Base-by-base conservation (phyloP, 2,888 invertebrate genomes). In the Dicyrtomina minuta region DNA sequence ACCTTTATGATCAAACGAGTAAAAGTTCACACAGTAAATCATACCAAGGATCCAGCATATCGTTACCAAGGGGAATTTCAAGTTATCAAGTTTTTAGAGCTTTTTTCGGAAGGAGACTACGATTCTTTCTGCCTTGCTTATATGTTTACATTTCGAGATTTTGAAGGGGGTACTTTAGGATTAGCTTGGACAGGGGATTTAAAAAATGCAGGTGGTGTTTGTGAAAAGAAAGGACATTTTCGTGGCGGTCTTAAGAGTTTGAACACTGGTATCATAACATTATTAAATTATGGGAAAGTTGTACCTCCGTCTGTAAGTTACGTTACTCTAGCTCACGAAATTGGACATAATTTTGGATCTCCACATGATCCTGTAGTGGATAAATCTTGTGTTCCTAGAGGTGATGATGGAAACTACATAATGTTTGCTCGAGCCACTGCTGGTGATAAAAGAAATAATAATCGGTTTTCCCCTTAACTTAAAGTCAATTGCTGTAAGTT, bases 391-490 rank as follows among this genome's bases (percentile, higher is more conserved):
- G 93, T 96, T 0, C 96, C 96, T 4, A 95, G 95, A 69, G 96
- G 92, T 20, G 93, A 94, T 81, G 93, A 93, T 82, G 99, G 99
- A 53, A 99, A 99, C 86, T 99, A 91, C 84, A 98, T 99, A 81
- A 99, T 99, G 99, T 99, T 97, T 84, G 96, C 97, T 24, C 89
- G 97, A 75, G 98, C 98, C 43, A 99, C 98, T 66, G 96, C 96
- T 79, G 98, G 99, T 51, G 97, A 98, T 84, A 92, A 96, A 81
- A 90, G 90, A 82, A 98, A 99, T 85, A 99, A 99, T 84, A 96
- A 96, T 84, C 90, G 93, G 81, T 99, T 99, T 84, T 96, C 95
- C 0, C 90, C 91, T 0, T 98, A n/a, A n/a, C n/a, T n/a, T n/a
- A n/a, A n/a, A n/a, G n/a, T n/a, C n/a, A n/a, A n/a, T n/a, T n/a